Evolutionary conservation across 2,888 invertebrate genomes (phyloP), one percentile per base, ranked within the genome.

Genomic region (Argyresthia goedartella): DNA sequence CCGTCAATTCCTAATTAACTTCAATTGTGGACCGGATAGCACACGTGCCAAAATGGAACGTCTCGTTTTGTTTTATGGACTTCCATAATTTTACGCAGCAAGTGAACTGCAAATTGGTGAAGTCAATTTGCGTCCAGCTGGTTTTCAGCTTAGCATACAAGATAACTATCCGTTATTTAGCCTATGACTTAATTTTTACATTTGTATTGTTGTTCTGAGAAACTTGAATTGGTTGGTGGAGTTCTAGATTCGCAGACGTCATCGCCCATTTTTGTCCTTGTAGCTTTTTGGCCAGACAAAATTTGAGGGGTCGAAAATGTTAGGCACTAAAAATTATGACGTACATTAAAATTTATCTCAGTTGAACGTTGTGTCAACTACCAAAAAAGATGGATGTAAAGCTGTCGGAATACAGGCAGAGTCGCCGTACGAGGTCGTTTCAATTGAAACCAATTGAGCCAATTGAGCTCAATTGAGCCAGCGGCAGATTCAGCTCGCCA

Each of bases 381-480:
- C 78, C 81, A 77, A 85, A 84, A 84, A 85, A 84, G 82, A 84
- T 85, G 79, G 81, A 84, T 84, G 81, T 81, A 84, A 81, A 81
- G 82, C 80, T 84, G 85, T 82, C 81, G 77, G 71, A 72, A 79
- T 81, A 81, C 82, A 67, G 80, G 73, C 76, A 81, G 79, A 52
- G 78, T 77, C 81, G 72, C 82, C 71, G 76, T 75, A 74, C 81
- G 86, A 85, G 85, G 86, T 85, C 85, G 81, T 85, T 78, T 78
- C 85, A 86, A 86, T 86, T 85, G 85, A 84, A 84, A 62, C 71
- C 78, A 78, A 85, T 86, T 85, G 81, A 82, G 82, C 67, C 84
- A 86, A 86, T 86, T 86, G 84, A 71, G 71, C 73, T 63, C 85
- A 86, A 86, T 86, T 86, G 84, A 85, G 71, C 73, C 71, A 62